Percentiles rank a stretch among this genome's conserved stretches.
Conservation (phyloP, 1,140 invertebrate species). For the Notospermus geniculatus region DNA sequence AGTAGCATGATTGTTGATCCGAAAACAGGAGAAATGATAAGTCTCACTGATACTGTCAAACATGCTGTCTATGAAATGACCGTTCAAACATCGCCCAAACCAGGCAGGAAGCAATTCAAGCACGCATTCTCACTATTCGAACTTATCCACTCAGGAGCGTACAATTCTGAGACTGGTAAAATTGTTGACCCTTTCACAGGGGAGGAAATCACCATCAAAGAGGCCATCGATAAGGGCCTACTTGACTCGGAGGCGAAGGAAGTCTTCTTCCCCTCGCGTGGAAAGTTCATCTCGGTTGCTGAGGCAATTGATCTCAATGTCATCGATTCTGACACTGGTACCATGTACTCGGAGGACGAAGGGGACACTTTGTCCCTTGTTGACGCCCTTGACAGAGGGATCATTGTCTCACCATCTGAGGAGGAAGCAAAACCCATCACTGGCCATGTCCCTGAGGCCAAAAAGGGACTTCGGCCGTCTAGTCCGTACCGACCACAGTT, state of each 20-base stretch:
- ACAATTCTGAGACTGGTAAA: conserved; percentile 77
- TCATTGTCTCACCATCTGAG: no score
- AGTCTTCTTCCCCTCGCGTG: neutral
- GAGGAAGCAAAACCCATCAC: no score
- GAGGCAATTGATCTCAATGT: conserved; percentile 7
- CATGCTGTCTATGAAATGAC: conserved; percentile 55
- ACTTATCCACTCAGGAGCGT: conserved; percentile 63
- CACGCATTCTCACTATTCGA: conserved; percentile 3
- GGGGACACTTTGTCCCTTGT: neutral
- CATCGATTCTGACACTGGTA: conserved; percentile 6
- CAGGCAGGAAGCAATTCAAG: neutral
- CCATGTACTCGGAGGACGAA: neutral
- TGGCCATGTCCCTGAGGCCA: no score
- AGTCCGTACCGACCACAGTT: no score
- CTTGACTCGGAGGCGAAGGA: conserved; percentile 48
- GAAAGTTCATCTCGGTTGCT: neutral
- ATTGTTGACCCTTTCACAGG: conserved; percentile 62
- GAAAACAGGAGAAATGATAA: conserved; percentile 68
- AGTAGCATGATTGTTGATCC: conserved; percentile 70
- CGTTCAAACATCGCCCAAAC: conserved; percentile 3
- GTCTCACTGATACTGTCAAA: conserved; percentile 74
- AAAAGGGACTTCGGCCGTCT: no score
- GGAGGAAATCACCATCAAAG: conserved; percentile 63
- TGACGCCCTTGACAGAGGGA: neutral
- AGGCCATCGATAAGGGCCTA: conserved; percentile 69